A percentile compares a stretch with the other conserved stretches of the same genome.
Conservation (phyloP, 2,888 invertebrate genomes). For the Aricia artaxerxes region DNA sequence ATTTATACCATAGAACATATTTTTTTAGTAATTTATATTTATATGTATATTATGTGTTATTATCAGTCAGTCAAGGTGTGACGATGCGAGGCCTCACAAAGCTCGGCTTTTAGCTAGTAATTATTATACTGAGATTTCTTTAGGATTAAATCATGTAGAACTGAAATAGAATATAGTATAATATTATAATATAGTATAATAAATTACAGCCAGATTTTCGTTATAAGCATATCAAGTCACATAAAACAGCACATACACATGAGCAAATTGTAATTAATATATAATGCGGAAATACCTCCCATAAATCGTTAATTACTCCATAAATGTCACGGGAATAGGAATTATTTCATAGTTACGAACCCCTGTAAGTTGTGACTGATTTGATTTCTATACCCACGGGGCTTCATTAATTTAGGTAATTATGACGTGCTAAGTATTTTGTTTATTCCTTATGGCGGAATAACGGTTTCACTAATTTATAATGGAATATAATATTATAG, state of each 20-base stretch:
- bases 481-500: too few relatives aligned
- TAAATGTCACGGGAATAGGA: conserved; percentile 5
- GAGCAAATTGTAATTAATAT: background rate
- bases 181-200: too few relatives aligned
- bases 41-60: too few relatives aligned
- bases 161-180: too few relatives aligned
- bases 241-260: background rate
- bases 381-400: background rate
- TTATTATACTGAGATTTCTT: too few relatives aligned
- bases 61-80: too few relatives aligned
- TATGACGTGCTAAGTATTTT: background rate
- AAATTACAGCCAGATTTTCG: background rate
- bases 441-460: background rate
- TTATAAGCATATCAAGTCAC: background rate
- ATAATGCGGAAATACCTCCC: background rate
- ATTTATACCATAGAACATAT: too few relatives aligned
- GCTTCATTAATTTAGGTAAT: conserved; percentile 12
- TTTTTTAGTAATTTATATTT: too few relatives aligned
- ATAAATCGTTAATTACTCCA: background rate
- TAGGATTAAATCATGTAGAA: too few relatives aligned
- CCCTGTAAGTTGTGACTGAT: conserved; percentile 1
- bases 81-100: too few relatives aligned
- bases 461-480: too few relatives aligned
- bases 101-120: too few relatives aligned
- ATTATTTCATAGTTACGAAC: conserved; percentile 2